Evolutionary conservation across 37 sponge, comb jelly and placozoan genomes (phyloP).

Genomic region (Theonella swinhoei): DNA sequence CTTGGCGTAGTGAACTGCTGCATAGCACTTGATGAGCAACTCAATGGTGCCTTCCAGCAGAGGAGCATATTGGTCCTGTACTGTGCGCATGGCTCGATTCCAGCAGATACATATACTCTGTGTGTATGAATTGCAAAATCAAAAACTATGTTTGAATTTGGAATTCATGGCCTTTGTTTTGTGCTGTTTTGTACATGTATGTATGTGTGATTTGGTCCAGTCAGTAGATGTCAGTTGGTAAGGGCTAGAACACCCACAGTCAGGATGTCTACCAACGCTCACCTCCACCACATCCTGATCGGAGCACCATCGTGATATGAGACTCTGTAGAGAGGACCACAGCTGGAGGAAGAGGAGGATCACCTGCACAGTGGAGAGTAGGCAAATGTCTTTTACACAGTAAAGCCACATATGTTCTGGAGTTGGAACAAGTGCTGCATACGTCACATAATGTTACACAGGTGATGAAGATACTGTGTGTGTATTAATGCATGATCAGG

Average conservation of each 20-base stretch:
- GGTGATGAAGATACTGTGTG: no score
- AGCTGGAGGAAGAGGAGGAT: constrained; percentile 43
- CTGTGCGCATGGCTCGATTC: constrained; percentile 44
- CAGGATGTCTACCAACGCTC: background rate
- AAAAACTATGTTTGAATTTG: constrained; percentile 1
- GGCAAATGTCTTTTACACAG: background rate
- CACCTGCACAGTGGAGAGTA: constrained; percentile 20
- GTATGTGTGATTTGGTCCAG: background rate
- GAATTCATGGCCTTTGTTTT: background rate
- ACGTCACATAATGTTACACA: no score
- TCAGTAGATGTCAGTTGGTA: background rate
- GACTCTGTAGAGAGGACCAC: constrained; percentile 50
- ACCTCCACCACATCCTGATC: constrained; percentile 67
- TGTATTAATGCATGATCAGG: no score
- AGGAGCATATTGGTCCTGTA: constrained; percentile 54
- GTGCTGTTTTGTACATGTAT: background rate
- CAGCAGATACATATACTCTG: constrained; percentile 61
- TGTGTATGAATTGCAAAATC: background rate
- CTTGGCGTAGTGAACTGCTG: constrained; percentile 52
- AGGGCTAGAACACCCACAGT: background rate
- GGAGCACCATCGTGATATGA: constrained; percentile 51
- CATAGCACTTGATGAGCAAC: constrained; percentile 65
- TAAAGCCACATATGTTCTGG: background rate
- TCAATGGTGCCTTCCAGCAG: constrained; percentile 63
- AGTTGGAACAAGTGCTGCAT: no score